These are phyloP conservation scores for Bubo bubo DNA, from an alignment of 2,113 vertebrate genomes.

Conservation along the genomic window DNA sequence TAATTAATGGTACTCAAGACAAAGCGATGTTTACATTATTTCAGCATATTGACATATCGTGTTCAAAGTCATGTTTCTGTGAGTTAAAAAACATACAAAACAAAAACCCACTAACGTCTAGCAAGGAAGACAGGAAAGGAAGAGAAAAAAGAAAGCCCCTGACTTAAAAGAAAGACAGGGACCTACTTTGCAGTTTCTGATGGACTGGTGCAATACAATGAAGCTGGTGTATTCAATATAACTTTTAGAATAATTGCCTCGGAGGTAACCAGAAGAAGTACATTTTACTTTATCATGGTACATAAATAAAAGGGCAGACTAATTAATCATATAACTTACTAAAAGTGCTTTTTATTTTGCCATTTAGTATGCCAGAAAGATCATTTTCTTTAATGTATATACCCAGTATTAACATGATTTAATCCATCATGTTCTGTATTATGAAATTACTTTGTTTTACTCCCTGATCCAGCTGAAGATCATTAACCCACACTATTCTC, in stretches of 20 bases:
- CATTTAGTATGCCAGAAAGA: constrained; percentile 88
- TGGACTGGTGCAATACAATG: constrained; percentile 24
- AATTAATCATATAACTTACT: constrained; percentile 93
- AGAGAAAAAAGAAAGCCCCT: neutral
- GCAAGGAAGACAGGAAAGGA: neutral
- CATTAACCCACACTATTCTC: constrained; percentile 86
- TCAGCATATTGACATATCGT: rapidly evolving
- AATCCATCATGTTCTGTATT: constrained; percentile 87
- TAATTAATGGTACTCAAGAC: neutral
- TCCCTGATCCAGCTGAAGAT: constrained; percentile 82
- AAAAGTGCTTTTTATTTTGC: constrained; percentile 98
- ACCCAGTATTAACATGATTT: constrained; percentile 84
- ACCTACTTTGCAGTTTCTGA: constrained; percentile 21
- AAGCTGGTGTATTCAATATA: constrained; percentile 62
- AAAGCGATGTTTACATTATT: neutral
- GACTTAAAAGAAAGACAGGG: constrained; percentile 49
- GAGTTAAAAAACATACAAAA: neutral
- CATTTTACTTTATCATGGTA: constrained; percentile 90
- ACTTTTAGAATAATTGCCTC: constrained; percentile 87
- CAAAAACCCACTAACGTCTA: neutral
- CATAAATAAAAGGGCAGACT: constrained; percentile 81
- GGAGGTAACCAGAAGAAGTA: constrained; percentile 82
- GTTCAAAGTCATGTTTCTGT: neutral
- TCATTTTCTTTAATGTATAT: constrained; percentile 93
- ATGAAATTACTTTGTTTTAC: constrained; percentile 84